Conservation (phyloP, 2,113 vertebrate genomes). For the Poeciliopsis occidentalis region DNA sequence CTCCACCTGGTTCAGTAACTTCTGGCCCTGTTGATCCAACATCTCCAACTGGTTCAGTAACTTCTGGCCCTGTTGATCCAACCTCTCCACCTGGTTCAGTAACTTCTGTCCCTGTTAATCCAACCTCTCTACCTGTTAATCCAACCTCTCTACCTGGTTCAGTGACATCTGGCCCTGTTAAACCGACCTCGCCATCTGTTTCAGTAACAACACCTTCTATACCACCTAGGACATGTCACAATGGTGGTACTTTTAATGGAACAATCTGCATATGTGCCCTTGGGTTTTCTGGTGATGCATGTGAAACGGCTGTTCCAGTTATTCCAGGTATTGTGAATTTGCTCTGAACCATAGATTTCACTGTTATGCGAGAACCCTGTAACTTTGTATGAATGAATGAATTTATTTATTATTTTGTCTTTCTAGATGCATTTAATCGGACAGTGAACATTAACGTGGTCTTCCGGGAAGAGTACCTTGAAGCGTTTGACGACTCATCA, state of each 20-base stretch:
- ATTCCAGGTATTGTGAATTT: constrained; percentile 1
- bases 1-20: no score
- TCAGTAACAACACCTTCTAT: not conserved
- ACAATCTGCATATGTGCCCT: not conserved
- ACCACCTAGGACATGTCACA: not conserved
- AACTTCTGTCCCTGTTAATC: not conserved
- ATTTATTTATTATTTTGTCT: not conserved
- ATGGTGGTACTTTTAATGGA: constrained; percentile 22
- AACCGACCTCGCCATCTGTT: no score
- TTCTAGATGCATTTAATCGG: not conserved
- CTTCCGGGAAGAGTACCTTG: not conserved
- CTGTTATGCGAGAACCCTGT: not conserved
- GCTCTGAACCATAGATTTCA: not conserved
- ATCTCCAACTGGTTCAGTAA: not conserved
- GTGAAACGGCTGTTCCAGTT: not conserved
- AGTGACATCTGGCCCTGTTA: not conserved
- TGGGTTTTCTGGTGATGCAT: not conserved
- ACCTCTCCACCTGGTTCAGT: not conserved
- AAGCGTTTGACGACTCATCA: not conserved
- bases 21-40: no score
- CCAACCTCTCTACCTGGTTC: not conserved
- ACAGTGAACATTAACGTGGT: constrained; percentile 1
- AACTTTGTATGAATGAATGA: no score
- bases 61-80: not conserved
- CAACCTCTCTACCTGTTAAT: not conserved